phyloP scores from a whole-genome alignment of 2,888 invertebrate species.

The Eristalinus sepulchralis region DNA sequence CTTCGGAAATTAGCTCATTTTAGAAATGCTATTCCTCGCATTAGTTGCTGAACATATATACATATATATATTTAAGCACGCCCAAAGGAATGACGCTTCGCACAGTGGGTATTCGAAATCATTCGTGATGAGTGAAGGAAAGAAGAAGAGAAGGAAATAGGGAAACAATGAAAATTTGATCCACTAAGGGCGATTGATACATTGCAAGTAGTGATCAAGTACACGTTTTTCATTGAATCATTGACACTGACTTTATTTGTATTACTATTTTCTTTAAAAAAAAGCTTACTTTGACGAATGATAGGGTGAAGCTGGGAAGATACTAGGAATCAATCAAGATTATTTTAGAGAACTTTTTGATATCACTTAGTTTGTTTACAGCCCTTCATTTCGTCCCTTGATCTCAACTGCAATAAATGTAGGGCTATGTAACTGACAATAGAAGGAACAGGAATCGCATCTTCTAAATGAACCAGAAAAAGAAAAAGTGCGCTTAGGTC shows the following conservation, averaged over 20 bases:
- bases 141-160: not conserved
- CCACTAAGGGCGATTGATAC: not conserved
- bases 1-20: conserved; percentile 78
- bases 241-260: not conserved
- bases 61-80: conserved; percentile 15
- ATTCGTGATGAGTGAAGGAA: not conserved
- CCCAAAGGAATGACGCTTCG: not conserved
- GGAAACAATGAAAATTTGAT: not conserved
- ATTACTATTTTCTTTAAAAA: not conserved
- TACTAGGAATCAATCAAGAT: no score
- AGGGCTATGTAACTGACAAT: no score
- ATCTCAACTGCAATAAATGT: no score
- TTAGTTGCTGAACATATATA: conserved; percentile 13
- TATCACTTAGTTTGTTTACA: no score
- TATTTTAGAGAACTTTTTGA: no score
- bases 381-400: no score
- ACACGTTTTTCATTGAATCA: not conserved
- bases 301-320: no score
- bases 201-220: not conserved
- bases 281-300: no score
- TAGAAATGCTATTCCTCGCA: conserved; percentile 71
- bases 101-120: not conserved
- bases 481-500: no score
- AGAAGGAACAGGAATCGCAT: no score
- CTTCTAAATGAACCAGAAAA: no score